Percentiles rank a stretch among this genome's conserved stretches.
Conservation (phyloP, 1,140 invertebrate species). For the Ooceraea biroi region DNA sequence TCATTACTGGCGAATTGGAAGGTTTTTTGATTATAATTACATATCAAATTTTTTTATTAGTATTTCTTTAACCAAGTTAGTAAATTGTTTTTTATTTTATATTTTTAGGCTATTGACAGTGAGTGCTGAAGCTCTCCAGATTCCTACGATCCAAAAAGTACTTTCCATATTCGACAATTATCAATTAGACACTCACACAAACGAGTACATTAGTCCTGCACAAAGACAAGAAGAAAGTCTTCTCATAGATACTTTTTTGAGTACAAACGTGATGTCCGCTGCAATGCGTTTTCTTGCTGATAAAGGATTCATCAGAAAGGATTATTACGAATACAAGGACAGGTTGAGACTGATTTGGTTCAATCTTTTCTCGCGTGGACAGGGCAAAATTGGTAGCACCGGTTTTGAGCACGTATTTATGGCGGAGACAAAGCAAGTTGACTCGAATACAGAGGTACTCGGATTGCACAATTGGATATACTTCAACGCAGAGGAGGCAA, state of each 20-base stretch:
- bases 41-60: too few species aligned
- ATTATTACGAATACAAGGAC: constrained; percentile 89
- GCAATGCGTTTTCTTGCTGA: constrained; percentile 88
- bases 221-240: constrained; percentile 88
- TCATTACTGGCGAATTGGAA: too few species aligned
- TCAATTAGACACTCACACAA: constrained; percentile 90
- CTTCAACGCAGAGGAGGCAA: constrained; percentile 91
- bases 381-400: constrained; percentile 91
- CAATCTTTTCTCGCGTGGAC: constrained; percentile 92
- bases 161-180: constrained; percentile 92
- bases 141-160: constrained; percentile 90
- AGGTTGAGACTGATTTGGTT: constrained; percentile 93
- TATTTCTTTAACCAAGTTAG: too few species aligned
- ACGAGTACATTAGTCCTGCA: constrained; percentile 91
- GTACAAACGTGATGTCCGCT: constrained; percentile 88
- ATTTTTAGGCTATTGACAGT: constrained; percentile 88
- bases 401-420: constrained; percentile 96
- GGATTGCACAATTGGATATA: constrained; percentile 97
- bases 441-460: constrained; percentile 87
- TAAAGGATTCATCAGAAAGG: constrained; percentile 84
- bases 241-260: constrained; percentile 88
- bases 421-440: constrained; percentile 90
- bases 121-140: constrained; percentile 87
- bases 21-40: too few species aligned
- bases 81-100: background rate